Percentiles rank a stretch among this genome's conserved stretches.
Conservation (phyloP, 2,888 invertebrate genomes). For the Drosophila kanekoi region DNA sequence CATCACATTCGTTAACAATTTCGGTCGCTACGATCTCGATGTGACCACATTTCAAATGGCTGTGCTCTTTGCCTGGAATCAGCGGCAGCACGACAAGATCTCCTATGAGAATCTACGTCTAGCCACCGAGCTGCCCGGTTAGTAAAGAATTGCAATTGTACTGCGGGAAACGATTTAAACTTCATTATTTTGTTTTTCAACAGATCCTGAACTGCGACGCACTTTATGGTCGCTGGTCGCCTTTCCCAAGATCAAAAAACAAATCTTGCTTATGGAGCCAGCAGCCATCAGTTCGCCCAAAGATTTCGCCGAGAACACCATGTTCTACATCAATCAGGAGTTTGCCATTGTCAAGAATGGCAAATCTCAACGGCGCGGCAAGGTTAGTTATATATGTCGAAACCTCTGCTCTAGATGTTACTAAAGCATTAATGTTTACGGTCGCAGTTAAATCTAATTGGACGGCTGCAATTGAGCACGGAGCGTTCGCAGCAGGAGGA, state of each 20-base stretch:
- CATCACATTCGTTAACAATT: conserved; percentile 96
- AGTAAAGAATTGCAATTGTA: background rate
- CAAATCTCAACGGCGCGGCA: conserved; percentile 96
- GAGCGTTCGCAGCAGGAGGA: conserved; percentile 98
- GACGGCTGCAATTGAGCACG: conserved; percentile 96
- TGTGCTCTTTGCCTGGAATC: conserved; percentile 99
- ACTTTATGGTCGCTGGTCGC: conserved; percentile 98
- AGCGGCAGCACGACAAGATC: conserved; percentile 95
- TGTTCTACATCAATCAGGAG: conserved; percentile 98
- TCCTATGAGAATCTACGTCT: conserved; percentile 98
- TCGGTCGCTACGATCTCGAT: conserved; percentile 98
- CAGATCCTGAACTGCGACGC: conserved; percentile 95
- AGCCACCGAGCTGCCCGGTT: conserved; percentile 96
- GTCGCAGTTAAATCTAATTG: conserved; percentile 94
- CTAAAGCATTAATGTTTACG: background rate
- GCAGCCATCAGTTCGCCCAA: conserved; percentile 92
- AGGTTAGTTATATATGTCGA: conserved; percentile 85
- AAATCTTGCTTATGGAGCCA: conserved; percentile 93
- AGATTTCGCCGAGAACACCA: conserved; percentile 96
- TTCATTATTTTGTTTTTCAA: background rate
- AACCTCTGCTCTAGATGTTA: background rate
- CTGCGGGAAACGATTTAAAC: background rate
- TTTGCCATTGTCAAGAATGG: conserved; percentile 98
- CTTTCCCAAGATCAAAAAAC: conserved; percentile 97
- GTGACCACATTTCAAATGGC: conserved; percentile 99